Conservation (phyloP, 2,888 invertebrate species). For the Aspidiotus rigidus region DNA sequence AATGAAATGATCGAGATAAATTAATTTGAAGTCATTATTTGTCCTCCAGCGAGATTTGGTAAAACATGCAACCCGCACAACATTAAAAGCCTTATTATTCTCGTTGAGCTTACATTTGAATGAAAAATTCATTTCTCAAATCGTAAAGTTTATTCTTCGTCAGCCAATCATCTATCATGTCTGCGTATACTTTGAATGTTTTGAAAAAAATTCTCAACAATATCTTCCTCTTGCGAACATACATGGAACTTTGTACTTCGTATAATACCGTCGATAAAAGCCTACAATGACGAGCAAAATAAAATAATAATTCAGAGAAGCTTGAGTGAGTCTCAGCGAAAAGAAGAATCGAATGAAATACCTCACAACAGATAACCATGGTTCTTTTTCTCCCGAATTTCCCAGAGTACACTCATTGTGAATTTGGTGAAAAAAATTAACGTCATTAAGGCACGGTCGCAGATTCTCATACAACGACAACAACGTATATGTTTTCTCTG, state of each 20-base stretch:
- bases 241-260: neutral
- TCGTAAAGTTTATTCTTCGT: conserved; percentile 14
- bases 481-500: conserved; percentile 10
- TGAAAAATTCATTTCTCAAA: conserved; percentile 23
- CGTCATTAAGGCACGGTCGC: neutral
- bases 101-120: neutral
- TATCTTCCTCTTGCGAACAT: neutral
- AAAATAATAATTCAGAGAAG: neutral
- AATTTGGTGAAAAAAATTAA: conserved; percentile 10
- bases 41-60: too few species aligned
- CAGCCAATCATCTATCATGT: conserved; percentile 11
- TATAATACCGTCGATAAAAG: neutral
- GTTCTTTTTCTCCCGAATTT: neutral
- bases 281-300: neutral
- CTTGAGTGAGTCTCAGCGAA: neutral
- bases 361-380: conserved; percentile 3
- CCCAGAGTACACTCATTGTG: neutral
- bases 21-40: too few species aligned
- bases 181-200: conserved; percentile 19
- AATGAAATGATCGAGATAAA: too few species aligned
- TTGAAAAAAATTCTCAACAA: conserved; percentile 18
- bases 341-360: neutral
- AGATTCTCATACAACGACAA: neutral
- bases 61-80: too few species aligned
- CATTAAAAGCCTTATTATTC: too few species aligned